These are phyloP conservation scores for Lasius fuliginosus DNA, from an alignment of 2,888 invertebrate species.

Conservation along the genomic window DNA sequence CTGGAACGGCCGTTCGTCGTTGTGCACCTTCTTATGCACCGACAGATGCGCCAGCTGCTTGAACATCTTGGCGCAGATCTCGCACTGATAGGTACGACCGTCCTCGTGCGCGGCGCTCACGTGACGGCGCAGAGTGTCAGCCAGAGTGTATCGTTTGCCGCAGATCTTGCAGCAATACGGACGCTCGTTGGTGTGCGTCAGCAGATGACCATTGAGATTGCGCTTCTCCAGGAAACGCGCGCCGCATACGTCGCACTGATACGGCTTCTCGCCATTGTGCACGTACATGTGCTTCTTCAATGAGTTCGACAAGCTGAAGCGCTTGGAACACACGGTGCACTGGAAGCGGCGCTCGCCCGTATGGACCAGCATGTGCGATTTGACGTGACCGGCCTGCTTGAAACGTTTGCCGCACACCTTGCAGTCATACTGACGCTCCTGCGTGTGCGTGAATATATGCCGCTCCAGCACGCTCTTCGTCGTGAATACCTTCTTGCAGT, in stretches of 20 bases:
- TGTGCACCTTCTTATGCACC: constrained; percentile 86
- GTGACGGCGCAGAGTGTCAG: constrained; percentile 80
- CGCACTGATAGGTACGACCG: constrained; percentile 82
- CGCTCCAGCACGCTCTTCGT: constrained; percentile 87
- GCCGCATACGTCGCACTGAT: constrained; percentile 81
- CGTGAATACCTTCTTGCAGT: constrained; percentile 87
- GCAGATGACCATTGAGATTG: constrained; percentile 80
- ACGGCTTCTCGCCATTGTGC: constrained; percentile 84
- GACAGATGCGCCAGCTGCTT: constrained; percentile 81
- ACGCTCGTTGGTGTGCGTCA: constrained; percentile 82
- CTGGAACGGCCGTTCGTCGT: constrained; percentile 86
- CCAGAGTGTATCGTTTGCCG: constrained; percentile 81
- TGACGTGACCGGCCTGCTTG: constrained; percentile 86
- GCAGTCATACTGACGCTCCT: constrained; percentile 85
- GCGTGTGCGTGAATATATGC: constrained; percentile 87
- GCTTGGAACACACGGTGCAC: constrained; percentile 87
- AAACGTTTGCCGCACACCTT: constrained; percentile 87
- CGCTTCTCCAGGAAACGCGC: constrained; percentile 80
- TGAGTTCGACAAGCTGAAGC: constrained; percentile 86
- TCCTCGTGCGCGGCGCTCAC: constrained; percentile 81
- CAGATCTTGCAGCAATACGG: constrained; percentile 81
- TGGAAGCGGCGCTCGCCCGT: constrained; percentile 87
- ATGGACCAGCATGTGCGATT: constrained; percentile 86
- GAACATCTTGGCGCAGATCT: constrained; percentile 83
- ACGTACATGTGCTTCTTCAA: constrained; percentile 86